Evolutionary conservation across 1,140 invertebrate genomes (phyloP).

Genomic region (Antheraea pernyi): DNA sequence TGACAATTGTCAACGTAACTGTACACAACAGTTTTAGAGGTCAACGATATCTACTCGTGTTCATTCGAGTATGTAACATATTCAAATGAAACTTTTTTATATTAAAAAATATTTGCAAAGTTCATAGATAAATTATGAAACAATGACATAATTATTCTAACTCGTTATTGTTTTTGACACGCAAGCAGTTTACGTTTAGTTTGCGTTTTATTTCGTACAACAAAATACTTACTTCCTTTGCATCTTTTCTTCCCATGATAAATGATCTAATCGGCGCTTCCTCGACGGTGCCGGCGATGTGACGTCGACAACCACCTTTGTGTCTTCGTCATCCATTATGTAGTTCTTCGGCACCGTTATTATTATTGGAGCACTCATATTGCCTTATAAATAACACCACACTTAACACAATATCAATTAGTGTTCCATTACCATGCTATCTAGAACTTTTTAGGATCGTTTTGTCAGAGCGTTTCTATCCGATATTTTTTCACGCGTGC

Average conservation of each 20-base stretch:
- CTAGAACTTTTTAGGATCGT: conserved; percentile 26
- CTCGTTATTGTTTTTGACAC: not conserved
- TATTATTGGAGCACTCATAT: conserved; percentile 76
- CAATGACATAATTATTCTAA: not conserved
- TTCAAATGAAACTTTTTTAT: not conserved
- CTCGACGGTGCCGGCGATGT: conserved; percentile 71
- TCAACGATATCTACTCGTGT: conserved; percentile 11
- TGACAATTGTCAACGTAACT: conserved; percentile 19
- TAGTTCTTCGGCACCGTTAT: conserved; percentile 79
- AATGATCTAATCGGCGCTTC: conserved; percentile 87
- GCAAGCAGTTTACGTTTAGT: not conserved
- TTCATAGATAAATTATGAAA: not conserved
- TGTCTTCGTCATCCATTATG: conserved; percentile 74
- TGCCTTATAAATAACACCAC: conserved; percentile 26
- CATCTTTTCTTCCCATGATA: conserved; percentile 90
- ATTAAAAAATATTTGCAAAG: not conserved
- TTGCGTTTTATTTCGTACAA: conserved; percentile 41
- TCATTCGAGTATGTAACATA: not conserved
- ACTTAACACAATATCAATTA: conserved; percentile 44
- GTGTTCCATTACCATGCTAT: conserved; percentile 35
- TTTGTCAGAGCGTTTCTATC: conserved; percentile 49
- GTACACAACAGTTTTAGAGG: conserved; percentile 21
- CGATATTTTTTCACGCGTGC: conserved; percentile 46
- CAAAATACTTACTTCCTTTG: conserved; percentile 86
- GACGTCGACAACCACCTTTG: conserved; percentile 64